Evolutionary conservation across 2,113 vertebrate genomes (phyloP).

Genomic region (Neodontobutis hainanensis): DNA sequence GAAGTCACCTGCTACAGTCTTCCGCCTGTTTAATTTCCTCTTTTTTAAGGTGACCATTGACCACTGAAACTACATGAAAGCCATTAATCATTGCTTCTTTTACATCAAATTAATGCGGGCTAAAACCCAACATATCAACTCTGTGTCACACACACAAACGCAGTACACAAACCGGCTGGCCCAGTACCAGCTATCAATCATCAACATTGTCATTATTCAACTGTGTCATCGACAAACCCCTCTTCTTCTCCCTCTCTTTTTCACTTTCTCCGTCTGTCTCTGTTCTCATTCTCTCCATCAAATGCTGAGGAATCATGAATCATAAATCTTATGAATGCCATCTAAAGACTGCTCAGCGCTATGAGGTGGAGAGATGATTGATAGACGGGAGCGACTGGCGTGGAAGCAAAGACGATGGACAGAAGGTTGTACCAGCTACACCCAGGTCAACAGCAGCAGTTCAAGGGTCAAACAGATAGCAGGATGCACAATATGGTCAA

Average conservation of each 20-base stretch:
- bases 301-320: constrained; percentile 64
- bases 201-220: constrained; percentile 78
- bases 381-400: constrained; percentile 60
- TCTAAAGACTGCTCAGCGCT: constrained; percentile 71
- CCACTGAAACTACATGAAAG: constrained; percentile 73
- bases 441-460: constrained; percentile 55
- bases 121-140: constrained; percentile 51
- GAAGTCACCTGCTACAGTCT: constrained; percentile 37
- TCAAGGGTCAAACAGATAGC: constrained; percentile 69
- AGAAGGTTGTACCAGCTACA: constrained; percentile 65
- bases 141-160: constrained; percentile 43
- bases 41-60: constrained; percentile 51
- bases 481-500: constrained; percentile 64
- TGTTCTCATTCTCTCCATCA: constrained; percentile 26
- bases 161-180: constrained; percentile 52
- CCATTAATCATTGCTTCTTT: constrained; percentile 78
- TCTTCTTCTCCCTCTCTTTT: constrained; percentile 42
- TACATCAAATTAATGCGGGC: constrained; percentile 70
- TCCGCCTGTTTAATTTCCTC: constrained; percentile 23
- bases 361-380: constrained; percentile 72
- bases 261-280: constrained; percentile 28
- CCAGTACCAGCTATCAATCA: constrained; percentile 78
- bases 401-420: constrained; percentile 65
- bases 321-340: constrained; percentile 80
- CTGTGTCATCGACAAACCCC: constrained; percentile 76